Percentiles rank a stretch among this genome's conserved stretches.
These are phyloP conservation scores for Apodemia zela DNA, from an alignment of 2,888 invertebrate genomes.

Conservation along the genomic window DNA sequence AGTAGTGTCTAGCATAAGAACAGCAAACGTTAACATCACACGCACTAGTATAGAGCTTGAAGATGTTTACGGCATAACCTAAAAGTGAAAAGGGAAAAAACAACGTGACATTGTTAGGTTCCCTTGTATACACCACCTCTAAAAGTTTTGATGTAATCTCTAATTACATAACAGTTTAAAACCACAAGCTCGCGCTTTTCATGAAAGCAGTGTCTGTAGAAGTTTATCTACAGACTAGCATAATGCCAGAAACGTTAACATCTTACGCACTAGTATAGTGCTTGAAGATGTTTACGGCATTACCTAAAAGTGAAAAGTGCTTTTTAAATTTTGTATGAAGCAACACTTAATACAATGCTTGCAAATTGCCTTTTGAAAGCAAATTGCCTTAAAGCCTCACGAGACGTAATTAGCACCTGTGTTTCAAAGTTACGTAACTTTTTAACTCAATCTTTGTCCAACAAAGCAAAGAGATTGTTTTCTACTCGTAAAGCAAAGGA, in stretches of 20 bases:
- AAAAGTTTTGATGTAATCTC: background rate
- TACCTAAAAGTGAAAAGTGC: background rate
- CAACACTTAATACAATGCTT: slow-evolving; percentile 8
- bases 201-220: too few relatives aligned
- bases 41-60: background rate
- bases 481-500: background rate
- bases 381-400: slow-evolving; percentile 33
- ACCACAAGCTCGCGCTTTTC: background rate
- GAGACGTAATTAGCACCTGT: slow-evolving; percentile 64
- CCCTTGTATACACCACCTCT: background rate
- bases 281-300: background rate
- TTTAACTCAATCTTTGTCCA: slow-evolving; percentile 19
- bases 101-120: background rate
- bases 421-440: slow-evolving; percentile 46
- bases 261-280: background rate
- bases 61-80: background rate
- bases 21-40: background rate
- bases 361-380: background rate
- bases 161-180: background rate
- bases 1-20: too few relatives aligned
- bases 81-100: background rate
- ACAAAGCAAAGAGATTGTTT: slow-evolving; percentile 5
- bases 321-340: slow-evolving; percentile 8
- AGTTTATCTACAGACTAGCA: too few relatives aligned
- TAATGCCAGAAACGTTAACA: background rate